Percentiles rank a stretch among this genome's conserved stretches.
Conservation (phyloP, 1,140 invertebrate genomes). For the Halotydeus destructor region DNA sequence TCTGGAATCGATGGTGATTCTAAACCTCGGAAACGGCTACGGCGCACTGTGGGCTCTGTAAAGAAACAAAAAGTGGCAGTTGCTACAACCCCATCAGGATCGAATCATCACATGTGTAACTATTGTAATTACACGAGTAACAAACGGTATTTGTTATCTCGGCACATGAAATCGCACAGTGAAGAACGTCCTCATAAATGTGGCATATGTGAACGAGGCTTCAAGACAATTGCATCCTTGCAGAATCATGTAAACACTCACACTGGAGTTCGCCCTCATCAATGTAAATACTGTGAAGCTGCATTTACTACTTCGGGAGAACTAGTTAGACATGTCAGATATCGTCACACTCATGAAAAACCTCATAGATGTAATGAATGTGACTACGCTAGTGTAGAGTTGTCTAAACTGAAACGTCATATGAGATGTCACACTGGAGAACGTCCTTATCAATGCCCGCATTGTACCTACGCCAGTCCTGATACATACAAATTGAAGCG, state of each 20-base stretch:
- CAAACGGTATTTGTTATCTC: conserved; percentile 64
- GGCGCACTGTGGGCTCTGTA: background rate
- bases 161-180: conserved; percentile 89
- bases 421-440: conserved; percentile 79
- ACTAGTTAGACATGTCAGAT: conserved; percentile 71
- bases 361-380: conserved; percentile 84
- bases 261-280: conserved; percentile 80
- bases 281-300: conserved; percentile 76
- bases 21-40: background rate
- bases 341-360: conserved; percentile 82
- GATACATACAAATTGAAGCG: conserved; percentile 81
- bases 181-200: conserved; percentile 87
- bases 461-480: conserved; percentile 91
- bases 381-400: conserved; percentile 80
- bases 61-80: conserved; percentile 19
- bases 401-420: conserved; percentile 76
- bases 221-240: conserved; percentile 76
- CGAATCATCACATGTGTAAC: conserved; percentile 56
- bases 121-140: conserved; percentile 75
- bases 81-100: conserved; percentile 43
- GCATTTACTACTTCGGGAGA: conserved; percentile 90
- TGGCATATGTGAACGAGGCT: conserved; percentile 76
- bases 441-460: conserved; percentile 64
- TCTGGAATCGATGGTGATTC: conserved; percentile 18
- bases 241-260: conserved; percentile 94